Evolutionary conservation across 2,113 vertebrate species (phyloP).

Genomic region (Pterocles gutturalis): DNA sequence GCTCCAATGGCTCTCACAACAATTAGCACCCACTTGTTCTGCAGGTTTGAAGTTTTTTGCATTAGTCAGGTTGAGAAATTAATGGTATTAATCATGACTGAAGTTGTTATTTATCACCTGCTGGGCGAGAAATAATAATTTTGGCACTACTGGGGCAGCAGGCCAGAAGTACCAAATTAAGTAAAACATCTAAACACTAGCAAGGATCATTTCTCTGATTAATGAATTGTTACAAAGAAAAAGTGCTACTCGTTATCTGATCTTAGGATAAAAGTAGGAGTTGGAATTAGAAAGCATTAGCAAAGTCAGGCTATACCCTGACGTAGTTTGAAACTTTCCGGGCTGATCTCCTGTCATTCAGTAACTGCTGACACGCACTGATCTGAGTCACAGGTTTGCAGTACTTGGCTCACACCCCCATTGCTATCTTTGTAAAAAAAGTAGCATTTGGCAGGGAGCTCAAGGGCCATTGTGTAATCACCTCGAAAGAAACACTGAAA

Average conservation of each 20-base stretch:
- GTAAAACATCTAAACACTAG: slow-evolving; percentile 90
- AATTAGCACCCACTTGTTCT: slow-evolving; percentile 89
- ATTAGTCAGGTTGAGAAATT: slow-evolving; percentile 82
- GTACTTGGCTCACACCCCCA: neutral
- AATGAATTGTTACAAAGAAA: slow-evolving; percentile 86
- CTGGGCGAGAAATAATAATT: slow-evolving; percentile 91
- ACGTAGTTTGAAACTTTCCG: slow-evolving; percentile 39
- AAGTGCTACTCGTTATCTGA: slow-evolving; percentile 82
- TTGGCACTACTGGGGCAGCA: slow-evolving; percentile 87
- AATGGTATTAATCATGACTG: slow-evolving; percentile 86
- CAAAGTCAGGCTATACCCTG: slow-evolving; percentile 26
- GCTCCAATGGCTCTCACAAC: slow-evolving; percentile 83
- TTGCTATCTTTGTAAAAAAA: neutral
- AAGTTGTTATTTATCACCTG: slow-evolving; percentile 91
- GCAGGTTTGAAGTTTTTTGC: slow-evolving; percentile 78
- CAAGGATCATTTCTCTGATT: slow-evolving; percentile 90
- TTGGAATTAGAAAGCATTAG: slow-evolving; percentile 52
- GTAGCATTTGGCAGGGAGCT: neutral
- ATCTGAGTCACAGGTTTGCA: neutral
- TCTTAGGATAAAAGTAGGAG: slow-evolving; percentile 78
- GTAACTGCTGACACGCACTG: neutral
- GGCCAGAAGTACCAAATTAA: slow-evolving; percentile 92
- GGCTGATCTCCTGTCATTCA: neutral
- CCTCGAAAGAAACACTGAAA: neutral
- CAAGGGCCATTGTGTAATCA: neutral